These are phyloP conservation scores for Perca fluviatilis DNA, from an alignment of 2,113 vertebrate genomes.

Conservation along the genomic window DNA sequence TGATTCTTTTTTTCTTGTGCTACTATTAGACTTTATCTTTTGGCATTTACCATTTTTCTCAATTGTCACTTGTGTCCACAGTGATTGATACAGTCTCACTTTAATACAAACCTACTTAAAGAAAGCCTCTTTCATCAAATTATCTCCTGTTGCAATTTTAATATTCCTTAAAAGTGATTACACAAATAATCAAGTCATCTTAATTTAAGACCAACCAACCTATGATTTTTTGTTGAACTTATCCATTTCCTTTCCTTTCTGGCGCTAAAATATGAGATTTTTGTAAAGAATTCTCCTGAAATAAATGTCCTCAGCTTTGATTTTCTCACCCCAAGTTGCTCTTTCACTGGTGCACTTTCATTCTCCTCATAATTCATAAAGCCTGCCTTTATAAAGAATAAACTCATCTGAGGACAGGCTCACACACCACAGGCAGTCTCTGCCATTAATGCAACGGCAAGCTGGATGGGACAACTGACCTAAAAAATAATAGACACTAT, in stretches of 20 bases:
- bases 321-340: constrained; percentile 21
- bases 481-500: constrained; percentile 61
- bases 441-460: constrained; percentile 37
- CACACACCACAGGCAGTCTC: constrained; percentile 4
- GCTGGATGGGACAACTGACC: constrained; percentile 61
- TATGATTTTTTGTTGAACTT: neutral
- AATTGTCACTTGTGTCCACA: neutral
- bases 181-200: neutral
- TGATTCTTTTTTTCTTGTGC: neutral
- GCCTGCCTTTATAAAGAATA: constrained; percentile 15
- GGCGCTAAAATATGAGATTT: neutral
- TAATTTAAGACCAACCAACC: neutral
- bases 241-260: neutral
- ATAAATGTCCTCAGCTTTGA: constrained; percentile 10
- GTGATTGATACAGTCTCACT: neutral
- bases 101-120: neutral
- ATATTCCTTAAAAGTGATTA: neutral
- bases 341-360: constrained; percentile 37
- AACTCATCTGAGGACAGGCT: constrained; percentile 21
- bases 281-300: neutral
- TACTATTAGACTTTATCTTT: neutral
- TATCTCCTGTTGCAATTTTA: neutral
- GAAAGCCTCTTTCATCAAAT: neutral
- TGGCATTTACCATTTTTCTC: neutral
- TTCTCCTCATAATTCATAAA: constrained; percentile 50